Conservation (phyloP, 2,888 invertebrate genomes). For the Mimas tiliae region DNA sequence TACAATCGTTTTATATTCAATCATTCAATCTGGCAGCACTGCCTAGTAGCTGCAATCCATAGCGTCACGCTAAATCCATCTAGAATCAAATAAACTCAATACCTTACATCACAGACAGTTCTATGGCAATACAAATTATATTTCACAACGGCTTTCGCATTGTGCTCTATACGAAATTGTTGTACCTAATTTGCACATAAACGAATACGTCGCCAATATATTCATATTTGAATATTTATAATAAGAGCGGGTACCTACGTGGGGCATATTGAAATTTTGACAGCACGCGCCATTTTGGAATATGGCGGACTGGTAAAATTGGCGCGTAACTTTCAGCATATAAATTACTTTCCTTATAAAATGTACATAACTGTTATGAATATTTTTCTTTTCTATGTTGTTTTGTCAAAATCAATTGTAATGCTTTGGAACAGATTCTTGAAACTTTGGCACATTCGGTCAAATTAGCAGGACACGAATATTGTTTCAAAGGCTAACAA, state of each 20-base stretch:
- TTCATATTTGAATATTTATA: constrained; percentile 40
- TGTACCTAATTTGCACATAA: constrained; percentile 31
- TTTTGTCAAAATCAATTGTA: not conserved
- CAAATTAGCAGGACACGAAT: too few relatives aligned
- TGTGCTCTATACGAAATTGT: constrained; percentile 31
- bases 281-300: constrained; percentile 25
- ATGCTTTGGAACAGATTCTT: too few relatives aligned
- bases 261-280: constrained; percentile 29
- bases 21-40: too few relatives aligned
- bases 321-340: not conserved
- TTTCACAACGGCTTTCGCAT: constrained; percentile 10
- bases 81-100: constrained; percentile 8
- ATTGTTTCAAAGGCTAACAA: too few relatives aligned
- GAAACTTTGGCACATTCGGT: too few relatives aligned
- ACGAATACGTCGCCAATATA: constrained; percentile 18
- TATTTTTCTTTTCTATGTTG: not conserved
- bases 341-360: constrained; percentile 2
- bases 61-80: not conserved
- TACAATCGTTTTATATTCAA: too few relatives aligned
- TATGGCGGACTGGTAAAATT: not conserved
- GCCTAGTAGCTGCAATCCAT: too few relatives aligned
- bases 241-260: constrained; percentile 36
- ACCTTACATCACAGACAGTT: constrained; percentile 23
- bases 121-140: constrained; percentile 10
- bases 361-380: not conserved